Percentiles rank a stretch among this genome's conserved stretches.
Evolutionary conservation across 2,888 invertebrate species (phyloP).

Genomic region (Hydriomena furcata): DNA sequence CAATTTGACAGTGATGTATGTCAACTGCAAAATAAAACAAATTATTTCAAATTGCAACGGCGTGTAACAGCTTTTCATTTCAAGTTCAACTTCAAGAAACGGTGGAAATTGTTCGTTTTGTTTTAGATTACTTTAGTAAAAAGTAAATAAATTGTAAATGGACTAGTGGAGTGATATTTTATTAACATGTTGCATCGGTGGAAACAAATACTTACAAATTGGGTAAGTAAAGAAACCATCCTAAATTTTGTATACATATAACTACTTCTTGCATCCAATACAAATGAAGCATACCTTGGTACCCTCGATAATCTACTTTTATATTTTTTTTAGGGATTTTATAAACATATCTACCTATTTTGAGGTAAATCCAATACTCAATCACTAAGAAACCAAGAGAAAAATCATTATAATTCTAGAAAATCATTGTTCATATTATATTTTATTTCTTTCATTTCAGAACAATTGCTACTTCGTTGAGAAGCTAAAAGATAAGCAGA

Average conservation of each 20-base stretch:
- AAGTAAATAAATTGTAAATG: slow-evolving; percentile 26
- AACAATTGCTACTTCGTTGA: slow-evolving; percentile 75
- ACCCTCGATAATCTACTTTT: too few relatives aligned
- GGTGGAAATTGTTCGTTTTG: slow-evolving; percentile 54
- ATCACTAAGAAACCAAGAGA: too few relatives aligned
- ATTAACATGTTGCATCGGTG: slow-evolving; percentile 73
- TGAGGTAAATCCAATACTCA: too few relatives aligned
- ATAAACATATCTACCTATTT: too few relatives aligned
- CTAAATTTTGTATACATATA: not conserved
- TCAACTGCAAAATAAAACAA: slow-evolving; percentile 38
- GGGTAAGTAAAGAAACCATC: slow-evolving; percentile 44
- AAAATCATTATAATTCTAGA: too few relatives aligned
- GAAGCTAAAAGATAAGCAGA: slow-evolving; percentile 44
- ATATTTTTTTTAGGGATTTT: too few relatives aligned
- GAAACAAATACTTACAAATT: slow-evolving; percentile 71
- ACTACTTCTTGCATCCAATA: too few relatives aligned
- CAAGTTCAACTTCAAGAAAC: slow-evolving; percentile 34
- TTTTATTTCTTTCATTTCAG: slow-evolving; percentile 45
- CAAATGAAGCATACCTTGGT: not conserved
- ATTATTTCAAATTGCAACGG: slow-evolving; percentile 72
- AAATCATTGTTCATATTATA: too few relatives aligned
- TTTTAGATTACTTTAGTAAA: slow-evolving; percentile 19
- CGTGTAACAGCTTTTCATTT: slow-evolving; percentile 50
- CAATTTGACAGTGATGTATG: slow-evolving; percentile 3
- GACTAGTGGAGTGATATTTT: slow-evolving; percentile 31